Evolutionary conservation across 2,113 vertebrate genomes (phyloP).

Genomic region (Salvelinus namaycush): DNA sequence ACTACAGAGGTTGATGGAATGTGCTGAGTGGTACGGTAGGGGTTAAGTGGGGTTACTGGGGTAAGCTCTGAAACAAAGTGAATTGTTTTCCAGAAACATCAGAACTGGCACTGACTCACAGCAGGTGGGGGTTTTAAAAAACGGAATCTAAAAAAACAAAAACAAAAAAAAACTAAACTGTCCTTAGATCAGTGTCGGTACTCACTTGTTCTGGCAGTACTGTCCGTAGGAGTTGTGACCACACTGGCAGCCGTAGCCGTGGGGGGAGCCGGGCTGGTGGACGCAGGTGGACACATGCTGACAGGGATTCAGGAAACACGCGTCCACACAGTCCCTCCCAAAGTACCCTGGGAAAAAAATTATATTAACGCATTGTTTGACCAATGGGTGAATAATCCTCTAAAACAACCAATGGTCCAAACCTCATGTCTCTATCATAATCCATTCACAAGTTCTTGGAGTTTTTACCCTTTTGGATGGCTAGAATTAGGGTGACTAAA

Average conservation of each 20-base stretch:
- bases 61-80: slow-evolving; percentile 2
- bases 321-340: slow-evolving; percentile 82
- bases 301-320: slow-evolving; percentile 85
- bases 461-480: no score
- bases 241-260: slow-evolving; percentile 83
- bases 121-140: background rate
- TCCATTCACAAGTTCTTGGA: no score
- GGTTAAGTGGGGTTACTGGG: background rate
- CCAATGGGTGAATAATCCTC: background rate
- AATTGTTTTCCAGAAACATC: background rate
- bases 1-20: background rate
- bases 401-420: no score
- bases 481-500: no score
- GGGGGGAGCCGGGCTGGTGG: slow-evolving; percentile 70
- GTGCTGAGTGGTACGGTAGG: background rate
- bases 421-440: no score
- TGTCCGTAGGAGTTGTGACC: slow-evolving; percentile 79
- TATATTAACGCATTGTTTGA: no score
- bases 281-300: slow-evolving; percentile 82
- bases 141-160: no score
- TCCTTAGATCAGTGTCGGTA: slow-evolving; percentile 3
- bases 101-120: background rate
- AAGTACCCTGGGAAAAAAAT: slow-evolving; percentile 77
- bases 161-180: no score
- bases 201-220: slow-evolving; percentile 85